These are phyloP conservation scores for Hemicrepidius hirtus DNA, from an alignment of 2,888 invertebrate species.

Conservation along the genomic window DNA sequence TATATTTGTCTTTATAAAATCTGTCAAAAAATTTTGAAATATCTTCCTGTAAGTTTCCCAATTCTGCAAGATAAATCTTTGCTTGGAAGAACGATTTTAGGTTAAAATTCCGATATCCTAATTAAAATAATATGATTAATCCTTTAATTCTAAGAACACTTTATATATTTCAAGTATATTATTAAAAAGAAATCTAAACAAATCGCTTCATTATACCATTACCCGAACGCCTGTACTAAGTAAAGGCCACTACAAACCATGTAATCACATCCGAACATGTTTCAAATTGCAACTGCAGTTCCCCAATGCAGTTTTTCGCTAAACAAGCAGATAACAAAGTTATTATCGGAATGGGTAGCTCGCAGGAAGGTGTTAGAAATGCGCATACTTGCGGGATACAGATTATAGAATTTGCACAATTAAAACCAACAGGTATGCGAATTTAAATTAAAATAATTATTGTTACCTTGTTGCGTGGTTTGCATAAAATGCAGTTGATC, in stretches of 20 bases:
- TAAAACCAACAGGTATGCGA: slow-evolving; percentile 16
- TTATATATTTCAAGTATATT: too few species aligned
- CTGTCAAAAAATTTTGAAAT: too few species aligned
- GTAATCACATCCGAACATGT: slow-evolving; percentile 12
- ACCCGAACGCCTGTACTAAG: background rate
- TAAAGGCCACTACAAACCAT: slow-evolving; percentile 5
- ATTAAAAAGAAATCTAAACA: background rate
- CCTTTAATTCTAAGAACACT: too few species aligned
- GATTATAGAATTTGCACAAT: slow-evolving; percentile 29
- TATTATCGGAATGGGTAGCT: slow-evolving; percentile 5
- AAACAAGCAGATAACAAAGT: background rate
- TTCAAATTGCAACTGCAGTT: slow-evolving; percentile 14
- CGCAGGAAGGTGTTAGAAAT: slow-evolving; percentile 25
- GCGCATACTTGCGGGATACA: slow-evolving; percentile 16
- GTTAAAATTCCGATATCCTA: too few species aligned
- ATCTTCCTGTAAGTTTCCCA: too few species aligned
- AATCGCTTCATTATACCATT: background rate
- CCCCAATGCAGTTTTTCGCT: slow-evolving; percentile 1
- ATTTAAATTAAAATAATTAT: slow-evolving; percentile 19
- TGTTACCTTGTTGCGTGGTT: background rate
- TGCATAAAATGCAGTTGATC: slow-evolving; percentile 5
- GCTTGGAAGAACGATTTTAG: too few species aligned
- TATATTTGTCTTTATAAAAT: too few species aligned
- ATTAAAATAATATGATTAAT: too few species aligned
- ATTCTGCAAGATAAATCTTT: too few species aligned